phyloP scores from a whole-genome alignment of 1,140 invertebrate genomes.

The Platorchestia sp. region DNA sequence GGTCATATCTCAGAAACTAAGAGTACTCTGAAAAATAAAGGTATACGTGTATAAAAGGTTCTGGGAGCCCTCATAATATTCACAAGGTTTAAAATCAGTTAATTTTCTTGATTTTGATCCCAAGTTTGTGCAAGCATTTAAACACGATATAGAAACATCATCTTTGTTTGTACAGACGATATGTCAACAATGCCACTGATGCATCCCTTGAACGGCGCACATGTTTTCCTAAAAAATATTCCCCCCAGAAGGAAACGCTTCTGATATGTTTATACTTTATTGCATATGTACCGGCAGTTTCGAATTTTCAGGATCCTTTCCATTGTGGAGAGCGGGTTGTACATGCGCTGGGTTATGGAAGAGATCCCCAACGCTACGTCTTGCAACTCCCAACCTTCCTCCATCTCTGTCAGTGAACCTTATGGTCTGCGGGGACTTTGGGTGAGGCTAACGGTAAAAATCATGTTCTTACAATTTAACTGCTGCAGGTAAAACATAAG shows the following conservation, averaged over 20 bases:
- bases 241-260: neutral
- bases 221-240: too few species aligned
- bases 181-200: too few species aligned
- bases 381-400: constrained; percentile 5
- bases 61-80: too few species aligned
- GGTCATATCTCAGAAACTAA: too few species aligned
- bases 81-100: too few species aligned
- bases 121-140: too few species aligned
- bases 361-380: constrained; percentile 29
- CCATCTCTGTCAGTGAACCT: constrained; percentile 43
- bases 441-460: neutral
- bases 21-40: too few species aligned
- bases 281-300: neutral
- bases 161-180: too few species aligned
- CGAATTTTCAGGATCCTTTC: neutral
- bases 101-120: too few species aligned
- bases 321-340: constrained; percentile 30
- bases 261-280: neutral
- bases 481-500: neutral
- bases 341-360: constrained; percentile 29
- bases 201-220: too few species aligned
- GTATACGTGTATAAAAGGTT: too few species aligned
- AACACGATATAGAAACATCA: too few species aligned
- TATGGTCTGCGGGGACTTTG: constrained; percentile 21
- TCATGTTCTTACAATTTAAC: neutral